Evolutionary conservation across 2,888 invertebrate species (phyloP).

Genomic region (Sesia apiformis): DNA sequence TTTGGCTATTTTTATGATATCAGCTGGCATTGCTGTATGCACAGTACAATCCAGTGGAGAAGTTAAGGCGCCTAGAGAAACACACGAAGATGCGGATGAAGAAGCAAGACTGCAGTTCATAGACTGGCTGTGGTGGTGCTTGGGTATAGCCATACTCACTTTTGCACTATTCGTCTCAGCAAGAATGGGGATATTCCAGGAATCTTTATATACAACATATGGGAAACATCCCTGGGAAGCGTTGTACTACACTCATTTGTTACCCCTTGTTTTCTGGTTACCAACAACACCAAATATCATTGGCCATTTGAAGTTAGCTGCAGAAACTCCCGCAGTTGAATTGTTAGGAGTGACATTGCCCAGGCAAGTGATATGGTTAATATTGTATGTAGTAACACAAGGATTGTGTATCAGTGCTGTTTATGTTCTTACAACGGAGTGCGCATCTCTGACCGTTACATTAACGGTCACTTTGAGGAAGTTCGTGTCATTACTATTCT

Average conservation of each 20-base stretch:
- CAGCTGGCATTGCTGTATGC: conserved; percentile 92
- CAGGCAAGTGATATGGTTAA: conserved; percentile 82
- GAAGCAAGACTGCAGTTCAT: conserved; percentile 55
- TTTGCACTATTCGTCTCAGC: conserved; percentile 94
- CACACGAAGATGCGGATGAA: conserved; percentile 49
- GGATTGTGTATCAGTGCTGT: conserved; percentile 96
- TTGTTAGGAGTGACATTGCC: conserved; percentile 79
- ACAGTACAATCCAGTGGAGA: conserved; percentile 89
- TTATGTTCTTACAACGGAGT: conserved; percentile 94
- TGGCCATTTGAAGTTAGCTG: conserved; percentile 83
- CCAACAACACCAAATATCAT: conserved; percentile 85
- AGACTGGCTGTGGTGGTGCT: conserved; percentile 76
- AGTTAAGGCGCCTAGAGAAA: conserved; percentile 72
- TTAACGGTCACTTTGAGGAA: conserved; percentile 96
- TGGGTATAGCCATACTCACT: conserved; percentile 87
- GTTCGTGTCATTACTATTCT: conserved; percentile 95
- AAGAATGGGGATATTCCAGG: conserved; percentile 96
- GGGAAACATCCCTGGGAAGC: conserved; percentile 96
- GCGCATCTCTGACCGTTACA: conserved; percentile 94
- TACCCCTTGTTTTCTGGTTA: conserved; percentile 93
- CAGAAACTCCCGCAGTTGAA: conserved; percentile 78
- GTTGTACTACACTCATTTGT: conserved; percentile 89
- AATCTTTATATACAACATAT: conserved; percentile 84
- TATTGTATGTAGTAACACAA: conserved; percentile 91
- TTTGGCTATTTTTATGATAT: conserved; percentile 93